These are phyloP conservation scores for Equus quagga DNA, from an alignment of 2,113 vertebrate species.

Conservation along the genomic window DNA sequence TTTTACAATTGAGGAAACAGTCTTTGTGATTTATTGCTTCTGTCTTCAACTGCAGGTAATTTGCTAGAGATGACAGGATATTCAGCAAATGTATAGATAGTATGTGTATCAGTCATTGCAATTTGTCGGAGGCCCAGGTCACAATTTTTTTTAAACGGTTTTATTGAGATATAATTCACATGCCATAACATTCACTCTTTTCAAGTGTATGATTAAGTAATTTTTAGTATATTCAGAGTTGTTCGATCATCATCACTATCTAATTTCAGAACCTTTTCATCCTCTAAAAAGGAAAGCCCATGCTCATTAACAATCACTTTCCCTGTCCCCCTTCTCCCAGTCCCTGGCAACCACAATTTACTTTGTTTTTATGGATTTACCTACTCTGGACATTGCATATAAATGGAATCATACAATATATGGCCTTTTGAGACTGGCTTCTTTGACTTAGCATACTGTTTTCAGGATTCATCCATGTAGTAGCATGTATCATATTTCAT, in stretches of 20 bases:
- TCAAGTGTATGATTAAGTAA: neutral
- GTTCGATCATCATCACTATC: neutral
- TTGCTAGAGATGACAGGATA: neutral
- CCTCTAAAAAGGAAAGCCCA: neutral
- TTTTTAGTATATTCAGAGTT: constrained; percentile 12
- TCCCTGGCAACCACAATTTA: neutral
- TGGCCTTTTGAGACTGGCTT: neutral
- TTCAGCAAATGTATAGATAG: neutral
- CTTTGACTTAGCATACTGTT: neutral
- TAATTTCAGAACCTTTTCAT: neutral
- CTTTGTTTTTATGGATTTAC: neutral
- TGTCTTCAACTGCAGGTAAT: neutral
- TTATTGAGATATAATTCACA: neutral
- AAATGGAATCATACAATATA: neutral
- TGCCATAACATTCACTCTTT: neutral
- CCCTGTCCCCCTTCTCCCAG: neutral
- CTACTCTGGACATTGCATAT: neutral
- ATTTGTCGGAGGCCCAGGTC: neutral
- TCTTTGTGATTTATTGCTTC: constrained; percentile 6
- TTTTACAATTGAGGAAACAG: neutral
- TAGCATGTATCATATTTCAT: neutral
- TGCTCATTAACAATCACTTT: neutral
- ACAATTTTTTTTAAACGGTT: neutral
- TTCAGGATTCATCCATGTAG: neutral
- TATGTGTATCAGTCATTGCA: neutral